Conservation (phyloP, 1,140 invertebrate species). For the Bombus vancouverensis region DNA sequence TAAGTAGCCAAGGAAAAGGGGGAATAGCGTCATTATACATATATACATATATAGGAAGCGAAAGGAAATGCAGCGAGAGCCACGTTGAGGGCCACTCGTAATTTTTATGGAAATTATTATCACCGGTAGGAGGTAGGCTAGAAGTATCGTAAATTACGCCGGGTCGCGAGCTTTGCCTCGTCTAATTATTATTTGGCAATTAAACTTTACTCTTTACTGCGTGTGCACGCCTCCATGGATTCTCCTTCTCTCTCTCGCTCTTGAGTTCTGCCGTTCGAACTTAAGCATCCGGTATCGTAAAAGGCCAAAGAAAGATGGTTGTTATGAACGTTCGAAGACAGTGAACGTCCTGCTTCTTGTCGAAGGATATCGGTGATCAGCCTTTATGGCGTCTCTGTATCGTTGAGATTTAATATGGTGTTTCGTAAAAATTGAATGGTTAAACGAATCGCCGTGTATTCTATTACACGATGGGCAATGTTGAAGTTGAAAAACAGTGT, state of each 20-base stretch:
- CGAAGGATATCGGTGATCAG: constrained; percentile 35
- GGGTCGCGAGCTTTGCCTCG: constrained; percentile 39
- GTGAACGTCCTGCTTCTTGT: constrained; percentile 33
- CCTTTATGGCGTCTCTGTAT: not conserved
- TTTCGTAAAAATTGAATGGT: constrained; percentile 33
- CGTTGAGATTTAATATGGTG: constrained; percentile 22
- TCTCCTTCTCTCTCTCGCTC: too few species aligned
- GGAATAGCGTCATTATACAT: constrained; percentile 6
- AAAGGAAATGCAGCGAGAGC: constrained; percentile 40
- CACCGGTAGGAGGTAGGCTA: constrained; percentile 40
- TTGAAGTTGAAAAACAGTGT: not conserved
- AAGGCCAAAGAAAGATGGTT: constrained; percentile 16
- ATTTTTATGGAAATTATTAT: constrained; percentile 64
- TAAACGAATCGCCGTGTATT: not conserved
- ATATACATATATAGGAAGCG: constrained; percentile 14
- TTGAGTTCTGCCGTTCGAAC: not conserved
- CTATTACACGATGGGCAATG: not conserved
- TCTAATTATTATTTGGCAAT: constrained; percentile 66
- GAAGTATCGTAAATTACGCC: constrained; percentile 50
- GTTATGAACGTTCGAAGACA: constrained; percentile 9
- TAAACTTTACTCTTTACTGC: constrained; percentile 60
- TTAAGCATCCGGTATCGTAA: constrained; percentile 42
- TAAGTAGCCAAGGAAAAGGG: constrained; percentile 60
- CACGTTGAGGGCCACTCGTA: constrained; percentile 18
- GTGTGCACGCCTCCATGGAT: constrained; percentile 9